Conservation (phyloP, 2,113 vertebrate genomes). For the Limanda limanda region DNA sequence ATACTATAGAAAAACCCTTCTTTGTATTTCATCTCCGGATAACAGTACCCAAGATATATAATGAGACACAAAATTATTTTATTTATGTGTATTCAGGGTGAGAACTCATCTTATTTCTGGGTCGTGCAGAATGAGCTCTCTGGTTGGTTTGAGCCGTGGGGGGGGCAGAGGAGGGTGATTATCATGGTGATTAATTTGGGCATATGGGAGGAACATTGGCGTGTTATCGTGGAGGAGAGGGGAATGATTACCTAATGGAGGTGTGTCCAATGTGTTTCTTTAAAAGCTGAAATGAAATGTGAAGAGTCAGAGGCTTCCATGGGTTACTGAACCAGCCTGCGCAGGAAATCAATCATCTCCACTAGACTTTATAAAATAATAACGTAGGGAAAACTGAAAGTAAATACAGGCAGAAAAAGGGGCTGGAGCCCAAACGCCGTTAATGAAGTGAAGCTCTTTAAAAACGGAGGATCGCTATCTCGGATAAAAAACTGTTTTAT, state of each 20-base stretch:
- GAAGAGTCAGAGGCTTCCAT: constrained; percentile 56
- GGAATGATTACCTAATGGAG: constrained; percentile 68
- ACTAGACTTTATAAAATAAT: constrained; percentile 59
- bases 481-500: neutral
- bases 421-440: constrained; percentile 20
- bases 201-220: constrained; percentile 59
- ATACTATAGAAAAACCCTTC: constrained; percentile 10
- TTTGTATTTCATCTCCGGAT: constrained; percentile 19
- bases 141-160: constrained; percentile 60
- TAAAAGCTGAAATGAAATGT: constrained; percentile 58
- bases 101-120: constrained; percentile 58
- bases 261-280: constrained; percentile 69
- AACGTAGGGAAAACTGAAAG: constrained; percentile 47
- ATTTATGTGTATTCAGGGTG: constrained; percentile 35
- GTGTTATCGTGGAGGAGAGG: constrained; percentile 56
- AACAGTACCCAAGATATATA: constrained; percentile 25
- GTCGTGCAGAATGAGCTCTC: constrained; percentile 36
- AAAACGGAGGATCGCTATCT: constrained; percentile 1
- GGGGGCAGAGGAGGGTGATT: constrained; percentile 69
- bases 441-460: constrained; percentile 59
- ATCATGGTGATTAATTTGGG: constrained; percentile 73
- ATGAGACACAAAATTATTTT: constrained; percentile 50
- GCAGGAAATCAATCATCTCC: constrained; percentile 62
- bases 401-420: constrained; percentile 45
- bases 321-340: constrained; percentile 44